Evolutionary conservation across 2,888 invertebrate species (phyloP).

Genomic region (Pogonocherus hispidulus): DNA sequence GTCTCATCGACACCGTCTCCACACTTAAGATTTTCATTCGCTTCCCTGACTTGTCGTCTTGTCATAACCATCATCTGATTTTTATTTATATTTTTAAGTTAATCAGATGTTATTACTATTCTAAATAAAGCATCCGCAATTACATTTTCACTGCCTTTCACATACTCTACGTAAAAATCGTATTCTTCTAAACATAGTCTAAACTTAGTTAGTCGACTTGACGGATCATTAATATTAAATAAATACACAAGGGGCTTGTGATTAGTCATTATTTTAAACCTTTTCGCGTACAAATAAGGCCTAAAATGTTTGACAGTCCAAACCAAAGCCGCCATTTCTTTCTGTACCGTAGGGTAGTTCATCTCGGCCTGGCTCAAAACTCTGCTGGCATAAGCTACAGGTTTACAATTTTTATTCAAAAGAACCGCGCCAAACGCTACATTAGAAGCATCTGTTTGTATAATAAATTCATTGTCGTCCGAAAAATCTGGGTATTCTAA

Average conservation of each 20-base stretch:
- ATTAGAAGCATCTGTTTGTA: slow-evolving; percentile 18
- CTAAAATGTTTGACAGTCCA: slow-evolving; percentile 3
- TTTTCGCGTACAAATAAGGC: slow-evolving; percentile 3
- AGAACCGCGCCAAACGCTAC: slow-evolving; percentile 16
- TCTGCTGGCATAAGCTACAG: slow-evolving; percentile 15
- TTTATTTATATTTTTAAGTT: not conserved
- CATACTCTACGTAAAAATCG: not conserved
- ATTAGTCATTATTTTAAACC: not conserved
- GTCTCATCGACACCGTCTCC: not conserved
- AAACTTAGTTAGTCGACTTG: not conserved
- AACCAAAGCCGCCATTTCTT: slow-evolving; percentile 11
- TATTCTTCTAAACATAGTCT: not conserved
- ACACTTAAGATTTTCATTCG: not conserved
- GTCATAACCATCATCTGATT: slow-evolving; percentile 1
- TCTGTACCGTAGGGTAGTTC: slow-evolving; percentile 6
- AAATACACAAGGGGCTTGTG: not conserved
- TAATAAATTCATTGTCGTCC: slow-evolving; percentile 14
- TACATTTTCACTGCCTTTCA: not conserved
- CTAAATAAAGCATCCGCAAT: slow-evolving; percentile 32
- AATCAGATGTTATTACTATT: slow-evolving; percentile 26
- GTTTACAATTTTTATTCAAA: slow-evolving; percentile 18
- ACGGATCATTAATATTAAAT: slow-evolving; percentile 11
- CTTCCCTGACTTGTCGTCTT: not conserved
- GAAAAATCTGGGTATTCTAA: slow-evolving; percentile 26
- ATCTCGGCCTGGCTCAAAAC: not conserved